These are phyloP conservation scores for Athene cunicularia DNA, from an alignment of 2,113 vertebrate genomes.

Conservation along the genomic window DNA sequence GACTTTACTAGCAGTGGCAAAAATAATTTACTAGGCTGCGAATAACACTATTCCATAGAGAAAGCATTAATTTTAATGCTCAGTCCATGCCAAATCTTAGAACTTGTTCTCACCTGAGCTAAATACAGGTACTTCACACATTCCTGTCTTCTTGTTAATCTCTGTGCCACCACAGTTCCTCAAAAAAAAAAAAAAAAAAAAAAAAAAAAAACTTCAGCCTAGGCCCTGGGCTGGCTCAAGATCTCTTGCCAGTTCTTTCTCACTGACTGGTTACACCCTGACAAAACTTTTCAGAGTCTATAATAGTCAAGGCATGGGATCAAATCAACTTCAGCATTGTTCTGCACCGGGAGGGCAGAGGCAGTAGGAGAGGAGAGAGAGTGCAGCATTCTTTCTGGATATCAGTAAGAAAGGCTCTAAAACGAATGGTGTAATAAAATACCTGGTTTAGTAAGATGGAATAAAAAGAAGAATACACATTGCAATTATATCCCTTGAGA, in stretches of 20 bases:
- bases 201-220: background rate
- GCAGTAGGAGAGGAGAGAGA: background rate
- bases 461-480: background rate
- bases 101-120: background rate
- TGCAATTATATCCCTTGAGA: background rate
- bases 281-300: background rate
- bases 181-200: background rate
- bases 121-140: background rate
- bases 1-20: background rate
- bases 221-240: background rate
- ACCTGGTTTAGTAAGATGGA: background rate
- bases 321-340: background rate
- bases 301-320: background rate
- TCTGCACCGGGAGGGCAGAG: fast-evolving
- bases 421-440: background rate
- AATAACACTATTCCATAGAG: background rate
- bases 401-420: background rate
- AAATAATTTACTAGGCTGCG: background rate
- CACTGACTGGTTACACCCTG: background rate
- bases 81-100: background rate
- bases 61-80: background rate
- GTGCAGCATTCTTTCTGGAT: background rate
- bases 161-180: background rate
- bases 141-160: background rate
- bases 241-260: background rate